Evolutionary conservation across 2,113 vertebrate genomes (phyloP), one percentile per base, ranked within the genome.

Genomic region (Dasyurus viverrinus): DNA sequence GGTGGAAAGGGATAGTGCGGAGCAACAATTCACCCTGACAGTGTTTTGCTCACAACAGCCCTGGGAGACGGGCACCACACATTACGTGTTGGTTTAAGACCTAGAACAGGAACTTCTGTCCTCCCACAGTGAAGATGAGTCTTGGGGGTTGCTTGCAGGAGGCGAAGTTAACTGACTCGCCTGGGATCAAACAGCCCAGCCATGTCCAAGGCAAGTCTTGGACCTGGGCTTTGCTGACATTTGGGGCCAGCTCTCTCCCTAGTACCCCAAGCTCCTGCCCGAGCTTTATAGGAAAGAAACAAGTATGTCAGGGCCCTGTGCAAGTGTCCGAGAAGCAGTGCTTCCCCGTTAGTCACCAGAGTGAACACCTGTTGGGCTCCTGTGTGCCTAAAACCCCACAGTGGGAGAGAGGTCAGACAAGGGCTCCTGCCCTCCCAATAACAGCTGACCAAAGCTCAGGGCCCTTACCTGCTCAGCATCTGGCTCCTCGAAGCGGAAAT

Each of bases 401-500:
- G 19, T 3, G 68, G 50, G 50, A 9, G 48, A 9, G 46, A 12
- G 50, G 92, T 0, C 8, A 36, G 68, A 27, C 0, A 14, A 90
- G 8, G 50, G 48, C 55, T 57, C 55, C 26, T 27, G 55, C 55
- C 48, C 7, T 6, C 6, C 48, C 7, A 48, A 48, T 6, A 6
- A 6, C 48, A 0, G 7, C 48, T 48, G 48, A 48, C 48, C 48
- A 3, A 8, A 48, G 22, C 12, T 23, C 23, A 22, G 54, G 54
- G 24, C 46, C 95, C 98, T 48, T 89, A 98, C 99, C 97, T 94
- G 92, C 48, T 98, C 93, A 0, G 99, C 97, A 22, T 98, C 99
- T 0, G 99, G 99, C 96, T 99, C 99, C 96, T 99, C 99, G 8
- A 99, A 99, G 94, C 99, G 99, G 97, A 99, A 99, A 97, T 99